These are phyloP conservation scores for Varecia variegata DNA, from an alignment of 2,797 vertebrate species.

Conservation along the genomic window DNA sequence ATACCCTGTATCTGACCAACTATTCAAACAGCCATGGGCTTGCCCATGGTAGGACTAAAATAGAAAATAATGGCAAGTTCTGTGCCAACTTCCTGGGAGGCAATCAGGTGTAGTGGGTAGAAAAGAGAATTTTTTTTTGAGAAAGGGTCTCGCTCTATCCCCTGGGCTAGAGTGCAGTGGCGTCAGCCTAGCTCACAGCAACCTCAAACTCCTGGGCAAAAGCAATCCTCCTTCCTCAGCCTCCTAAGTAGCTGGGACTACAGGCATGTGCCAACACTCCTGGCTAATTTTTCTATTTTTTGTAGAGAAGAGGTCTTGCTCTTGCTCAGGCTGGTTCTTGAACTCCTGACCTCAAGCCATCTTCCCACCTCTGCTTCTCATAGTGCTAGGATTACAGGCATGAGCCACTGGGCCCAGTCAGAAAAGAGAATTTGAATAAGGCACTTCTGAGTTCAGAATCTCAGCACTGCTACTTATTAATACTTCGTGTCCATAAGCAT, in stretches of 20 bases:
- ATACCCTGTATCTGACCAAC: not conserved
- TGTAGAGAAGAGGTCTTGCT: not conserved
- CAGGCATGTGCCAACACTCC: not conserved
- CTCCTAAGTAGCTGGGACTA: not conserved
- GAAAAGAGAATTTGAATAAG: not conserved
- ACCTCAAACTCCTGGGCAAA: not conserved
- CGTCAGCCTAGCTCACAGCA: not conserved
- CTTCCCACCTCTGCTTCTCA: not conserved
- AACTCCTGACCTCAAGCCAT: not conserved
- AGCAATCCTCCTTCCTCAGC: not conserved
- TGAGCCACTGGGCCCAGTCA: not conserved
- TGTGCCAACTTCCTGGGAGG: not conserved
- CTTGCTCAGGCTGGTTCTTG: not conserved
- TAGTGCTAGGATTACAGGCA: not conserved
- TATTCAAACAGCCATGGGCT: not conserved
- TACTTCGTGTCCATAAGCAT: not conserved
- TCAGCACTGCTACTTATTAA: not conserved
- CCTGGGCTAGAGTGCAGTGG: not conserved
- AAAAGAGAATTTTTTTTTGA: not conserved
- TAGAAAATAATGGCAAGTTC: not conserved
- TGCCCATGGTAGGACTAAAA: not conserved
- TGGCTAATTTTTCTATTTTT: not conserved
- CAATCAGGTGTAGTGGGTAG: not conserved
- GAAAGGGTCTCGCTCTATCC: not conserved
- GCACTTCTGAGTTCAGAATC: not conserved